These are phyloP conservation scores for Chironomus striatipennis DNA, from an alignment of 1,140 invertebrate species.

Conservation along the genomic window DNA sequence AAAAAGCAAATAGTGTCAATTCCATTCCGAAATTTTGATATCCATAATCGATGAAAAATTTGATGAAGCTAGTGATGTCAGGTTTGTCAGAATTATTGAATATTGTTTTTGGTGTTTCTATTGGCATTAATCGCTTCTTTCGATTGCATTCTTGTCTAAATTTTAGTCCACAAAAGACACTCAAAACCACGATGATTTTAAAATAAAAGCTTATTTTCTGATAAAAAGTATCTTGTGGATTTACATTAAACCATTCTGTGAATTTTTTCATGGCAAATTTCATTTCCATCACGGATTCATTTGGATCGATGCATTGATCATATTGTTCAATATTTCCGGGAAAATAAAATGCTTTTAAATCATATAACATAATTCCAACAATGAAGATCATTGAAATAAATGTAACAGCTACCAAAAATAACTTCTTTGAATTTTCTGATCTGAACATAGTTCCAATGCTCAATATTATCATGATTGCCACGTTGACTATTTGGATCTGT, in stretches of 20 bases:
- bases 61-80: slow-evolving; percentile 56
- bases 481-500: neutral
- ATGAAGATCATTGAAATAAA: neutral
- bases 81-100: slow-evolving; percentile 65
- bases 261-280: neutral
- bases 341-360: neutral
- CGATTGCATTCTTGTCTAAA: too few species aligned
- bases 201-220: too few species aligned
- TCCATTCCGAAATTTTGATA: slow-evolving; percentile 91
- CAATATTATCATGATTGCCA: neutral
- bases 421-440: neutral
- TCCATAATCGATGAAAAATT: slow-evolving; percentile 81
- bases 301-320: neutral
- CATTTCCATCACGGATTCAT: neutral
- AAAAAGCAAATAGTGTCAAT: slow-evolving; percentile 72
- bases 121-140: too few species aligned
- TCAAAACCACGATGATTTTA: too few species aligned
- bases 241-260: neutral
- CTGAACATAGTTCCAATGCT: neutral
- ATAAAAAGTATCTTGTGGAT: neutral
- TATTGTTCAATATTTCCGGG: neutral
- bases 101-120: too few species aligned
- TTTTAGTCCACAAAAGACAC: too few species aligned
- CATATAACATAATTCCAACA: neutral
- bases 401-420: neutral